Conservation (phyloP, 2,797 vertebrate genomes). For the Hoplostethus atlanticus region DNA sequence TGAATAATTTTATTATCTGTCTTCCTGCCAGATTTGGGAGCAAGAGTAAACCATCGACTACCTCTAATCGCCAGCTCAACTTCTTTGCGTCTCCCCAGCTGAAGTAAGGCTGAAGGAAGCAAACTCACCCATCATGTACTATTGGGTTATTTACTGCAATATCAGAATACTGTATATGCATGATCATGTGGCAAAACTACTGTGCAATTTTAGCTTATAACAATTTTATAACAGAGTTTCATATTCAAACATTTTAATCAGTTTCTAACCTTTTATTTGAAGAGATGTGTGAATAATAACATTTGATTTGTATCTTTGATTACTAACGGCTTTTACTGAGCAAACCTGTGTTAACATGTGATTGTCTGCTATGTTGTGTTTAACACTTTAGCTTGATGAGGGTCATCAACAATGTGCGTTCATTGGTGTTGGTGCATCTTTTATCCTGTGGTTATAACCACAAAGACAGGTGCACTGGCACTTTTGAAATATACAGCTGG, state of each 20-base stretch:
- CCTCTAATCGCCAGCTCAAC: slow-evolving; percentile 82
- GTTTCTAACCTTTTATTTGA: slow-evolving; percentile 20
- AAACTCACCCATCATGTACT: neutral
- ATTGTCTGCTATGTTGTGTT: slow-evolving; percentile 15
- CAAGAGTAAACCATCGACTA: slow-evolving; percentile 87
- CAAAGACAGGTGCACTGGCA: slow-evolving; percentile 19
- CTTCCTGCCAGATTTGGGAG: slow-evolving; percentile 86
- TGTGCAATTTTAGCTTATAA: slow-evolving; percentile 57
- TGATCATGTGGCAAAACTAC: slow-evolving; percentile 52
- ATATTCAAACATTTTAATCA: slow-evolving; percentile 26
- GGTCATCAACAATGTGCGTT: slow-evolving; percentile 4
- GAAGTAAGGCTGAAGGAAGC: slow-evolving; percentile 76
- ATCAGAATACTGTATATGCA: slow-evolving; percentile 24
- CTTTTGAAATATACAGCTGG: neutral
- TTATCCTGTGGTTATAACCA: slow-evolving; percentile 66
- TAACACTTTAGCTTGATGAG: slow-evolving; percentile 8
- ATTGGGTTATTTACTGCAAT: slow-evolving; percentile 38
- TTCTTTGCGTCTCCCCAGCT: slow-evolving; percentile 93
- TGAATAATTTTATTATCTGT: neutral
- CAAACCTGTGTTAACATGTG: neutral
- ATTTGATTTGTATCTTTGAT: slow-evolving; percentile 41
- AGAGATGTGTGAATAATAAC: slow-evolving; percentile 2
- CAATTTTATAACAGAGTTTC: slow-evolving; percentile 7
- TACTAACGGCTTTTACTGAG: slow-evolving; percentile 44
- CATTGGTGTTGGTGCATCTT: slow-evolving; percentile 10